Conservation (phyloP, 92 coral and sea anemone genomes). For the Metridium senile region DNA sequence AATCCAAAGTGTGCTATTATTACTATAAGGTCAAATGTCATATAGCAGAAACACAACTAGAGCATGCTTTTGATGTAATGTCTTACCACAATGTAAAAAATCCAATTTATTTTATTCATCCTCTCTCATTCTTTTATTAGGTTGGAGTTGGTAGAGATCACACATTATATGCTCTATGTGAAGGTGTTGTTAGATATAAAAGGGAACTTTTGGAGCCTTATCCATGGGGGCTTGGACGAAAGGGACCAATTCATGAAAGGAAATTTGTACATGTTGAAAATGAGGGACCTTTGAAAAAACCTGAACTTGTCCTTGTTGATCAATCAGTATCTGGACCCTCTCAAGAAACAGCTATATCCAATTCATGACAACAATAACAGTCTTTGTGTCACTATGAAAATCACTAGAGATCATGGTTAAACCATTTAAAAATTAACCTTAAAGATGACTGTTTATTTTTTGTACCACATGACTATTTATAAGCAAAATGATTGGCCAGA, state of each 20-base stretch:
- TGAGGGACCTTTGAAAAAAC: slow-evolving; percentile 40
- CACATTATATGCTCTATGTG: slow-evolving; percentile 83
- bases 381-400: no score
- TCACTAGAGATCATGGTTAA: no score
- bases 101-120: background rate
- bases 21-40: no score
- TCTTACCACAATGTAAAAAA: no score
- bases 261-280: slow-evolving; percentile 80
- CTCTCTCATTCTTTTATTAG: slow-evolving; percentile 31
- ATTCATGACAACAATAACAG: no score
- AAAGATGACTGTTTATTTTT: no score
- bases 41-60: no score
- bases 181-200: slow-evolving; percentile 82
- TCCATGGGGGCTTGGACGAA: slow-evolving; percentile 87
- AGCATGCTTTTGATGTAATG: no score
- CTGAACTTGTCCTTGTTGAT: slow-evolving; percentile 69
- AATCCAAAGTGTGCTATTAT: no score
- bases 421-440: no score
- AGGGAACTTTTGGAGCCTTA: slow-evolving; percentile 86
- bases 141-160: slow-evolving; percentile 97
- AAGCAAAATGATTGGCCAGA: no score
- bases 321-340: slow-evolving; percentile 1
- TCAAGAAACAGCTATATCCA: background rate
- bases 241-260: slow-evolving; percentile 83
- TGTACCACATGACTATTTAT: no score